Percentiles rank a stretch among this genome's conserved stretches.
Evolutionary conservation across 2,888 invertebrate species (phyloP).

Genomic region (Alviniconcha strummeri): DNA sequence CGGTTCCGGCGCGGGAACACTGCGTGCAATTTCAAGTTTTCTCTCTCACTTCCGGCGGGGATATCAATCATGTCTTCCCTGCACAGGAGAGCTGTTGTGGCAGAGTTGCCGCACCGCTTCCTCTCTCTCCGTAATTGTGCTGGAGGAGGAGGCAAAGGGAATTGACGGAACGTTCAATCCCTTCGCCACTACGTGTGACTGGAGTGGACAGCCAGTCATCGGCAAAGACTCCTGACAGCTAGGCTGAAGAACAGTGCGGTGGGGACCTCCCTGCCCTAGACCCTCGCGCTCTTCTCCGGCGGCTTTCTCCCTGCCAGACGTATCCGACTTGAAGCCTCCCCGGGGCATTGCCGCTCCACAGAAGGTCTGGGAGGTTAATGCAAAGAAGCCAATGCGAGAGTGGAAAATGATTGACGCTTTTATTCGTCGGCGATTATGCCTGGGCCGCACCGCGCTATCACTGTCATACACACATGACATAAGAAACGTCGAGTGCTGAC

Average conservation of each 20-base stretch:
- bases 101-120: constrained; percentile 23
- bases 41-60: constrained; percentile 24
- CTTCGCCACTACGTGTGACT: constrained; percentile 23
- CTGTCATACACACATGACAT: constrained; percentile 33
- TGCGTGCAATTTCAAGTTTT: constrained; percentile 30
- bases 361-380: constrained; percentile 30
- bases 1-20: constrained; percentile 30
- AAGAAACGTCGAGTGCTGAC: constrained; percentile 25
- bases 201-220: constrained; percentile 19
- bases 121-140: background rate
- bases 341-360: constrained; percentile 22
- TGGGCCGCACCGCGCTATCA: constrained; percentile 25
- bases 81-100: constrained; percentile 20
- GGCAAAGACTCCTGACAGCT: constrained; percentile 11
- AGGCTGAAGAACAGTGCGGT: background rate
- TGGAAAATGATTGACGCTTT: constrained; percentile 35
- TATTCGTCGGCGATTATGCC: constrained; percentile 28
- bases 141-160: background rate
- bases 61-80: constrained; percentile 34
- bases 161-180: constrained; percentile 25
- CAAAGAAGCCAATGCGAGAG: constrained; percentile 34
- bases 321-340: constrained; percentile 28
- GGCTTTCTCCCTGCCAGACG: constrained; percentile 14
- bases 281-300: too few relatives aligned
- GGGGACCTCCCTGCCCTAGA: background rate